Evolutionary conservation across 2,888 invertebrate genomes (phyloP), one percentile per base, ranked within the genome.

Genomic region (Plebejus argus): DNA sequence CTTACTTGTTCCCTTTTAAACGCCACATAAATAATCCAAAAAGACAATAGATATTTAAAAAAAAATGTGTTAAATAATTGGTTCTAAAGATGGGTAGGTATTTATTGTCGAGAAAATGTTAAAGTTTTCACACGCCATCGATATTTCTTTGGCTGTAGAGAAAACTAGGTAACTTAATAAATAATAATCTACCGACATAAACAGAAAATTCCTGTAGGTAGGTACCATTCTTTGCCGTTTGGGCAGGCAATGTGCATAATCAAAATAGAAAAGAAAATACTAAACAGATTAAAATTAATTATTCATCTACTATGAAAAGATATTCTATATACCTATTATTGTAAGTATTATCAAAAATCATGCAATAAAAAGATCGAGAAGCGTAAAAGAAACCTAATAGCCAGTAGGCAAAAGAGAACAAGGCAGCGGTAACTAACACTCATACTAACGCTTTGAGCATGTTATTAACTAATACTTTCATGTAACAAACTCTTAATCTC

Each of bases 391-490:
- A 53, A 53, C 53, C 18, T 20, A 58, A 28, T n/a, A 58, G 56
- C 7, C 56, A 58, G 20, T 66, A 61, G 66, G 28, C 6, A 3
- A 78, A 82, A 83, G 88, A 89, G 89, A 88, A 87, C 89, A 92
- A 86, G 86, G 83, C 82, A 84, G 87, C 85, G 90, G 86, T 83
- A 88, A 87, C 82, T 86, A 86, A 92, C 90, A 87, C 87, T 90
- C 92, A 92, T 90, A 92, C 86, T 92, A 92, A 93, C 83, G 92
- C 93, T 91, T 88, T 81, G 39, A 77, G 91, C 90, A 90, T 88
- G 89, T 82, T 79, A 83, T 82, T 79, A 83, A 88, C 84, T 89
- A 86, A 87, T 80, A 35, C 45, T 77, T 78, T 80, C 82, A 82
- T 70, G 77, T 84, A 85, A 85, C 83, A 81, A 78, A 77, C 76